A percentile compares a stretch with the other conserved stretches of the same genome.
Conservation (phyloP, 2,888 invertebrate species). For the Chalcis sispes region DNA sequence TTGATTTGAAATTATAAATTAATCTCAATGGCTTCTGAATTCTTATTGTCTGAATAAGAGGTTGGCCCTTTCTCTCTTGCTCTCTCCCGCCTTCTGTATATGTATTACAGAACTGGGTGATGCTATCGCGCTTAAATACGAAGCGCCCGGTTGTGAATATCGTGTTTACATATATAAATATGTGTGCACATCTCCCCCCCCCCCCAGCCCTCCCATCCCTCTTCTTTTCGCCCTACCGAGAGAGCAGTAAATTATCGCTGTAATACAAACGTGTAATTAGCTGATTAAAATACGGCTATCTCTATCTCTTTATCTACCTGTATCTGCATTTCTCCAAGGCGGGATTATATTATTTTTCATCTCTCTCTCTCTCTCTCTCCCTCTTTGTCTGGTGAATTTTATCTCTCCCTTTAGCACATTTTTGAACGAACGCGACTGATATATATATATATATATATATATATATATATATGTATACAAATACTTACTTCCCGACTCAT, state of each 20-base stretch:
- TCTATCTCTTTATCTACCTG: conserved; percentile 5
- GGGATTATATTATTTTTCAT: neutral
- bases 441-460: neutral
- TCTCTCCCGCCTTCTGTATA: too few relatives aligned
- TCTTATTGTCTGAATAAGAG: conserved; percentile 1
- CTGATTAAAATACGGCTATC: conserved; percentile 25
- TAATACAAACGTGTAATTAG: conserved; percentile 33
- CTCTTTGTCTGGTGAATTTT: neutral
- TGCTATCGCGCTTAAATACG: conserved; percentile 1
- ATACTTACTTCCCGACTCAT: neutral
- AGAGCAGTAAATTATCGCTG: conserved; percentile 11
- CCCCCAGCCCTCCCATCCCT: too few relatives aligned
- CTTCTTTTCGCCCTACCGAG: too few relatives aligned
- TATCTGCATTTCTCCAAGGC: conserved; percentile 8
- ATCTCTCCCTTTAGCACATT: too few relatives aligned
- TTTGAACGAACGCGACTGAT: neutral
- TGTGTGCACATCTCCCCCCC: too few relatives aligned
- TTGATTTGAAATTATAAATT: conserved; percentile 28
- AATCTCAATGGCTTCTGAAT: conserved; percentile 18
- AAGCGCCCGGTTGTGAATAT: neutral
- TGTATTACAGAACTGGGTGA: too few relatives aligned
- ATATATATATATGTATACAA: too few relatives aligned
- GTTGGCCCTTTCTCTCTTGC: too few relatives aligned
- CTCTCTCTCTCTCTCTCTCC: neutral
- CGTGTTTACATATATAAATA: neutral